Base-by-base conservation (phyloP, 2,888 invertebrate genomes). In the Eupithecia tripunctaria region DNA sequence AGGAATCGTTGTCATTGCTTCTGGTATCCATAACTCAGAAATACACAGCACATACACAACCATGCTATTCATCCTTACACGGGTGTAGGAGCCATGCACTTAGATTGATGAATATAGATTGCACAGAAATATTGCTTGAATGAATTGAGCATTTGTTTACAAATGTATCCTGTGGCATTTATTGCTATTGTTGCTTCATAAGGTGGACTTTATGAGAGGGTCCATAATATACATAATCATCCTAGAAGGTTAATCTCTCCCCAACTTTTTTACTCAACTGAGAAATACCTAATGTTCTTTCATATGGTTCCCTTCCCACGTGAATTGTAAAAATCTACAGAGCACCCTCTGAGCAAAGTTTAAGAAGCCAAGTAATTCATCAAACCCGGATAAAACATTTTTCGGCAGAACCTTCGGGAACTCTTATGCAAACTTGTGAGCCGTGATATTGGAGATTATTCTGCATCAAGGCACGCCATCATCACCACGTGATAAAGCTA, bases 31-130 rank as follows among this genome's bases (percentile, higher is more conserved):
- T 90, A 85, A 86, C 83, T 89, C 88, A 87, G 89, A 88, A 88
- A 85, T 90, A 93, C 91, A 92, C 92, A 93, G 94, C 93, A 93
- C 93, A 85, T 91, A 93, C 91, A 92, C 90, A 83, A 83, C 86
- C 91, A 93, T 89, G 89, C 84, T 82, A 82, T 83, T 83, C 87
- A 87, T 87, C 82, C 86, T 83, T 87, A 86, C 86, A 86, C 82
- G 83, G 84, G 79, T 85, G 63, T 78, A 80, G 82, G 80, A 21
- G 38, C 38, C 38, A 60, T 88, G 92, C 93, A 93, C 93, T 88
- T 91, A 91, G 89, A 88, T 86, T 80, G 79, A 85, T 82, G 56
- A 79, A 78, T 86, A 89, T 86, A 89, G 88, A 89, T 88, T 89
- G 90, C 90, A 85, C 87, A 82, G 27, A 60, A 68, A 77, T 80